Percentiles rank a stretch among this genome's conserved stretches.
Conservation (phyloP, 2,113 vertebrate genomes). For the Oryzias javanicus region DNA sequence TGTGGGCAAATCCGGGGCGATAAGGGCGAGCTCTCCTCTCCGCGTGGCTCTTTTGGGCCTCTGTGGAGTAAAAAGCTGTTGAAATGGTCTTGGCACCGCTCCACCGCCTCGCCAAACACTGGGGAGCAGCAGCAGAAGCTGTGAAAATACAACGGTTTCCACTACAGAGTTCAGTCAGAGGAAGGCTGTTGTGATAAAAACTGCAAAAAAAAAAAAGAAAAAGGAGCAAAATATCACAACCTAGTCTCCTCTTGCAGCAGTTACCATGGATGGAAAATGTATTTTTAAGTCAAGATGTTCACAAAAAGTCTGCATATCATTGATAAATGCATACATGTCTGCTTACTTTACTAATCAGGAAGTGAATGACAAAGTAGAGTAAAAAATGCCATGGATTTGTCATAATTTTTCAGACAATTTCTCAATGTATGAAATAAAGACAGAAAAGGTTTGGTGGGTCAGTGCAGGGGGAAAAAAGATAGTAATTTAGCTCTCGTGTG, state of each 20-base stretch:
- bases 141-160: conserved; percentile 28
- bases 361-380: too few relatives aligned
- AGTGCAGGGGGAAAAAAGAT: too few relatives aligned
- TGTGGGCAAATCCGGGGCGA: conserved; percentile 40
- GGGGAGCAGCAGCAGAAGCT: conserved; percentile 26
- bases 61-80: conserved; percentile 37
- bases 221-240: background rate
- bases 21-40: conserved; percentile 43
- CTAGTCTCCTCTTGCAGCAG: background rate
- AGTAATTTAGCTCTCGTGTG: too few relatives aligned
- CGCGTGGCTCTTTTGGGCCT: conserved; percentile 45
- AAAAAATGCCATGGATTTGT: too few relatives aligned
- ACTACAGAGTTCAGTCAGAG: background rate
- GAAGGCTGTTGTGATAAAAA: background rate
- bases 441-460: too few relatives aligned
- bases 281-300: background rate
- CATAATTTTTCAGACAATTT: too few relatives aligned
- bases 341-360: too few relatives aligned
- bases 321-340: background rate
- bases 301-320: background rate
- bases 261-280: background rate
- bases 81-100: conserved; percentile 39
- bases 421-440: too few relatives aligned
- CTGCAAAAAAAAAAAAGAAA: background rate
- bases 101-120: conserved; percentile 18